Conservation (phyloP, 2,888 invertebrate genomes). For the Copidosoma aretas region DNA sequence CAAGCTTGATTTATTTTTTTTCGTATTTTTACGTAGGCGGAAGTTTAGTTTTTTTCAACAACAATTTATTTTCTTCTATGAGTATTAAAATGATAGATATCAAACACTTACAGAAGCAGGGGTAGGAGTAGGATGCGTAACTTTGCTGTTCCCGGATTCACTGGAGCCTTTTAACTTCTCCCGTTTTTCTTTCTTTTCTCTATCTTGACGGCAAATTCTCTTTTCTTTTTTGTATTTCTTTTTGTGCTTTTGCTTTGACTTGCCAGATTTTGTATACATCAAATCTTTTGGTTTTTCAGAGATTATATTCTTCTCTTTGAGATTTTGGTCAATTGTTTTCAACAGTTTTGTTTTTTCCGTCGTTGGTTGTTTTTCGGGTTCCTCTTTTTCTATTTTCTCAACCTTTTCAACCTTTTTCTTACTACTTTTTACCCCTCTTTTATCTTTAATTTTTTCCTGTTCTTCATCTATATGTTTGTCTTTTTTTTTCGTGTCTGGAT, state of each 20-base stretch:
- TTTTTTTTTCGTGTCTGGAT: conserved; percentile 67
- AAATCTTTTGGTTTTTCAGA: conserved; percentile 55
- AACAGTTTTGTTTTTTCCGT: conserved; percentile 59
- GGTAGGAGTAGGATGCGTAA: conserved; percentile 60
- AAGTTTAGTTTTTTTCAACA: background rate
- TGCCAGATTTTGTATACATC: conserved; percentile 60
- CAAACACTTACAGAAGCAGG: conserved; percentile 19
- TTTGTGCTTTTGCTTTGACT: conserved; percentile 66
- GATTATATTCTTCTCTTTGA: conserved; percentile 56
- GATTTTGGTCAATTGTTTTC: conserved; percentile 53
- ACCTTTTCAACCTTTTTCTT: conserved; percentile 72
- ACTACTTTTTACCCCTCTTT: conserved; percentile 59
- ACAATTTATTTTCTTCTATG: background rate
- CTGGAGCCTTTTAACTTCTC: conserved; percentile 56
- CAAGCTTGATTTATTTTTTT: no score
- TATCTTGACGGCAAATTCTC: conserved; percentile 71
- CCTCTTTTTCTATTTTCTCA: conserved; percentile 71
- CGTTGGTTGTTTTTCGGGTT: conserved; percentile 62
- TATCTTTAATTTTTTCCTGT: conserved; percentile 66
- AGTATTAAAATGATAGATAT: background rate
- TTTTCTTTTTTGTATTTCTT: conserved; percentile 69
- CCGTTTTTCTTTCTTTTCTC: conserved; percentile 62
- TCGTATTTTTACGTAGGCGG: no score
- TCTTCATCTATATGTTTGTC: conserved; percentile 63
- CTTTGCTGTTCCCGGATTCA: conserved; percentile 50